A percentile compares a stretch with the other conserved stretches of the same genome.
Evolutionary conservation across 1,140 invertebrate species (phyloP).

Genomic region (Pseudomyrmex dendroicus): DNA sequence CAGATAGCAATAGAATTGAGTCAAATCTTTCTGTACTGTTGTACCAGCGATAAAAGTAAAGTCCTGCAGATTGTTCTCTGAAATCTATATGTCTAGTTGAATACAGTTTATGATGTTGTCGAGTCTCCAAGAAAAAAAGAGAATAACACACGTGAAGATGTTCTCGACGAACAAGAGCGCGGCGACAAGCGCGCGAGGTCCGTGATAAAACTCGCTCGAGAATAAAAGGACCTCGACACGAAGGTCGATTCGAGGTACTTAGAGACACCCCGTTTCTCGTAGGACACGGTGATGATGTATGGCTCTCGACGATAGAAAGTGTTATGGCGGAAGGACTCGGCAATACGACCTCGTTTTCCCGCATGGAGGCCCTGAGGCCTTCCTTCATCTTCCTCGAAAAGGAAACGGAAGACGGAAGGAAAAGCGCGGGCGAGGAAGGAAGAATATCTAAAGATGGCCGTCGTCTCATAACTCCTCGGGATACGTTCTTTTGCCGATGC

Average conservation of each 20-base stretch:
- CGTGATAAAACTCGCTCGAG: conserved; percentile 67
- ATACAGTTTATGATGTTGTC: conserved; percentile 10
- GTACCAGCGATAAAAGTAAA: neutral
- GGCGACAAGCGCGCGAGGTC: conserved; percentile 47
- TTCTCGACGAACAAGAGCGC: conserved; percentile 14
- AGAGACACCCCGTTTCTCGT: conserved; percentile 73
- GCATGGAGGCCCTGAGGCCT: conserved; percentile 49
- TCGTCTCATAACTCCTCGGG: conserved; percentile 75
- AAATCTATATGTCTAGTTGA: neutral
- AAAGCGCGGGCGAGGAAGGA: conserved; percentile 45
- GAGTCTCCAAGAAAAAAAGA: neutral
- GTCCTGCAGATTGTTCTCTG: neutral
- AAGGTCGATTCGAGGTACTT: conserved; percentile 79
- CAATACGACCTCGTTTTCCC: conserved; percentile 72
- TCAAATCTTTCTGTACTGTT: neutral
- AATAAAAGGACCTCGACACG: conserved; percentile 66
- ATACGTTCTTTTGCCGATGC: conserved; percentile 18
- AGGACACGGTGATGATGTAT: conserved; percentile 80
- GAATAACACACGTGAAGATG: conserved; percentile 11
- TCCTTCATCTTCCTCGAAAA: conserved; percentile 20
- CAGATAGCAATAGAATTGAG: neutral
- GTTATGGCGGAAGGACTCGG: conserved; percentile 67
- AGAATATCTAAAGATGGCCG: conserved; percentile 75
- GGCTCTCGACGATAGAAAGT: conserved; percentile 75
- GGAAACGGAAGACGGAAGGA: conserved; percentile 62